Percentiles rank a stretch among this genome's conserved stretches.
Conservation (phyloP, 2,888 invertebrate genomes). For the Philhelius pedissequus region DNA sequence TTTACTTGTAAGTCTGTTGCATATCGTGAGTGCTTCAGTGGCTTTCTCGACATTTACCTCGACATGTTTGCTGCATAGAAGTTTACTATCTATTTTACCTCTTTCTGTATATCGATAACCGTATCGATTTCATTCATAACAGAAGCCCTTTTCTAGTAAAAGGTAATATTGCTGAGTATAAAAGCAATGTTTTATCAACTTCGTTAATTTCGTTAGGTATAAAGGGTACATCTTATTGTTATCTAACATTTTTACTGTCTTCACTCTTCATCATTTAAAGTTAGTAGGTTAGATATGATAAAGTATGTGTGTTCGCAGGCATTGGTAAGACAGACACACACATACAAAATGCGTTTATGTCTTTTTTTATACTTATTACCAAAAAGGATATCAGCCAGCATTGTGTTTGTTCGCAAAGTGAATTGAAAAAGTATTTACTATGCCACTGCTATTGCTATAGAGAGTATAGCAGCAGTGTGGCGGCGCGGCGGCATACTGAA, state of each 20-base stretch:
- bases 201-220: slow-evolving; percentile 17
- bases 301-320: background rate
- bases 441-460: slow-evolving; percentile 36
- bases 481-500: slow-evolving; percentile 70
- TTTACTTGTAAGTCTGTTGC: no score
- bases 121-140: no score
- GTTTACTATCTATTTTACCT: no score
- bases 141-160: slow-evolving; percentile 38
- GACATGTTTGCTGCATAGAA: no score
- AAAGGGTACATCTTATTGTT: slow-evolving; percentile 23
- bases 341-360: background rate
- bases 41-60: no score
- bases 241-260: slow-evolving; percentile 17
- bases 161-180: background rate
- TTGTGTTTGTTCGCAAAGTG: slow-evolving; percentile 64
- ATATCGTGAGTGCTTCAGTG: no score
- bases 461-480: slow-evolving; percentile 7
- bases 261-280: slow-evolving; percentile 2
- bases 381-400: slow-evolving; percentile 51
- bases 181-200: slow-evolving; percentile 16
- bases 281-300: slow-evolving; percentile 46
- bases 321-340: background rate
- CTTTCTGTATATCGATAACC: no score
- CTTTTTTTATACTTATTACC: slow-evolving; percentile 55
- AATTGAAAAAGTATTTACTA: slow-evolving; percentile 66